Conservation (phyloP, 2,797 vertebrate genomes). For the Triplophysa yarkandensis region DNA sequence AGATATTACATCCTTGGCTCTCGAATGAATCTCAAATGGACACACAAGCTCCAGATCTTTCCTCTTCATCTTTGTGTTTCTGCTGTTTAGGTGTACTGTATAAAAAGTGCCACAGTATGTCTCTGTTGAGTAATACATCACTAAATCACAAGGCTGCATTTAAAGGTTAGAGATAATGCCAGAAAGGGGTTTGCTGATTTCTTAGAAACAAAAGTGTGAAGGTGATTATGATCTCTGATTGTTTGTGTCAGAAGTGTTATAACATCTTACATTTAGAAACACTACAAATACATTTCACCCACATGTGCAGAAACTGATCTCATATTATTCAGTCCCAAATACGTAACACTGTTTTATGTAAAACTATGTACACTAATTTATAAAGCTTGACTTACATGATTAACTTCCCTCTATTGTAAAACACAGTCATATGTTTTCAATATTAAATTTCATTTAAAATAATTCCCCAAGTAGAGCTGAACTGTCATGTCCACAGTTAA, state of each 20-base stretch:
- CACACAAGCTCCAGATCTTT: not conserved
- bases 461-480: too few species aligned
- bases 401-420: too few species aligned
- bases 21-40: too few species aligned
- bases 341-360: too few species aligned
- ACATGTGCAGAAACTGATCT: not conserved
- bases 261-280: not conserved
- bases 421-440: too few species aligned
- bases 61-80: not conserved
- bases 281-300: not conserved
- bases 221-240: not conserved
- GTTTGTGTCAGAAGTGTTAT: not conserved
- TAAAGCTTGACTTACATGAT: too few species aligned
- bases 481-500: too few species aligned
- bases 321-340: too few species aligned
- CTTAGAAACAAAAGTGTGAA: not conserved
- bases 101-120: not conserved
- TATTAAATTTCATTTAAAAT: too few species aligned
- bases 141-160: slow-evolving; percentile 13
- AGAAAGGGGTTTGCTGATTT: not conserved
- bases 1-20: not conserved
- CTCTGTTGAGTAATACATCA: slow-evolving; percentile 20
- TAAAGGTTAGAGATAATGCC: slow-evolving; percentile 7
- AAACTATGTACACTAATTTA: too few species aligned
- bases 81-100: slow-evolving; percentile 4